Conservation (phyloP, 1,140 invertebrate species). For the Heliothis virescens region DNA sequence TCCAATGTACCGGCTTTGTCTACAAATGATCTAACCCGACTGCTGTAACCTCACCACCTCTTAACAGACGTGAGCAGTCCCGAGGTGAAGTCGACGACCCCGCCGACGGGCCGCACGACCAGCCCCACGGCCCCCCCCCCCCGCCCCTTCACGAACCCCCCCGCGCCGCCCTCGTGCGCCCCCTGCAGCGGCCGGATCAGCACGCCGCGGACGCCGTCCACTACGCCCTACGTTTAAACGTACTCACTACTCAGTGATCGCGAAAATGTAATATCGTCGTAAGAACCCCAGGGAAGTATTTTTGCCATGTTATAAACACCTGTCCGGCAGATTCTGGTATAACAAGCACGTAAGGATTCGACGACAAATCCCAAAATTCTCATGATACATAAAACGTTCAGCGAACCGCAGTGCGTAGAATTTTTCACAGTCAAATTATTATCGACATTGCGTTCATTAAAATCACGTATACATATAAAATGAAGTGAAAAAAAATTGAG, state of each 20-base stretch:
- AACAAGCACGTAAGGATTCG: no score
- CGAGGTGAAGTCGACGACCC: constrained; percentile 74
- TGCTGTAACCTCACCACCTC: constrained; percentile 61
- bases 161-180: constrained; percentile 64
- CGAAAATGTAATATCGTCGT: background rate
- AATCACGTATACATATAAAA: background rate
- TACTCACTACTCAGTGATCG: background rate
- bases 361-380: no score
- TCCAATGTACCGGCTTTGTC: background rate
- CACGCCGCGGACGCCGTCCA: constrained; percentile 74
- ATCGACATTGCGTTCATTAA: background rate
- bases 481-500: no score
- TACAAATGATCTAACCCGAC: constrained; percentile 36
- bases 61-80: constrained; percentile 68
- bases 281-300: no score
- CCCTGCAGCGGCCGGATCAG: constrained; percentile 66
- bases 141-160: constrained; percentile 68
- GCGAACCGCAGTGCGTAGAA: background rate
- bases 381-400: background rate
- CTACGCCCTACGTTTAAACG: constrained; percentile 65
- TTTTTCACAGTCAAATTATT: background rate
- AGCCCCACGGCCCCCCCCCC: constrained; percentile 71
- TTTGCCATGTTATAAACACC: no score
- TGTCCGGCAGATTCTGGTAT: no score
- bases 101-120: constrained; percentile 71